A percentile compares a stretch with the other conserved stretches of the same genome.
Evolutionary conservation across 2,888 invertebrate species (phyloP).

Genomic region (Eremobia ochroleuca): DNA sequence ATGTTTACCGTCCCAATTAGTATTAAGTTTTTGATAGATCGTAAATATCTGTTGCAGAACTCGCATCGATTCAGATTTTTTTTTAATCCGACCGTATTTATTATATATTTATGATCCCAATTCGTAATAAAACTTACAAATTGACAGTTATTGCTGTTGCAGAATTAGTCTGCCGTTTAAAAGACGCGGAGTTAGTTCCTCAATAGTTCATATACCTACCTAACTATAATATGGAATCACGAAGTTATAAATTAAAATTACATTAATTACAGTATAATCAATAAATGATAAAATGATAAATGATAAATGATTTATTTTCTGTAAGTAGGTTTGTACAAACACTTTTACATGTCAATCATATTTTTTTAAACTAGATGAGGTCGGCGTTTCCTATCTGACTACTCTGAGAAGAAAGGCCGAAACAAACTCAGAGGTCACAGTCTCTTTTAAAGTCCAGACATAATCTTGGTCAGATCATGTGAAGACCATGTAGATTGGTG

Average conservation of each 20-base stretch:
- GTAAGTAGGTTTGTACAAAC: too few species aligned
- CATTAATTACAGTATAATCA: slow-evolving; percentile 53
- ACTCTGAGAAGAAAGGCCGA: too few species aligned
- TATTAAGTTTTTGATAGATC: background rate
- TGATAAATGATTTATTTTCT: too few species aligned
- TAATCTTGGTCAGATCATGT: too few species aligned
- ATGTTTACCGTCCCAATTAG: too few species aligned
- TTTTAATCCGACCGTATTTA: slow-evolving; percentile 21
- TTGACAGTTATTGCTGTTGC: slow-evolving; percentile 22
- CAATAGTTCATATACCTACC: slow-evolving; percentile 18
- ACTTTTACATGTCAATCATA: too few species aligned
- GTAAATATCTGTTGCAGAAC: background rate
- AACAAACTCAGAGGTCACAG: too few species aligned
- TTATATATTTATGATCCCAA: slow-evolving; percentile 20
- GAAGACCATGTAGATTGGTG: too few species aligned
- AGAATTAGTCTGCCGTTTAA: slow-evolving; percentile 21
- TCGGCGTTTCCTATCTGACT: too few species aligned
- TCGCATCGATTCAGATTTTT: slow-evolving; percentile 11
- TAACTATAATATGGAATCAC: slow-evolving; percentile 35
- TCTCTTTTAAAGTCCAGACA: too few species aligned
- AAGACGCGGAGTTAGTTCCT: slow-evolving; percentile 25
- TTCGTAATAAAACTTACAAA: slow-evolving; percentile 39
- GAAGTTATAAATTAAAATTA: slow-evolving; percentile 51
- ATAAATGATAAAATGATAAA: too few species aligned
- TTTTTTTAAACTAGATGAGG: too few species aligned